phyloP scores from a whole-genome alignment of 1,140 invertebrate genomes.

The Ceratina australensis region DNA sequence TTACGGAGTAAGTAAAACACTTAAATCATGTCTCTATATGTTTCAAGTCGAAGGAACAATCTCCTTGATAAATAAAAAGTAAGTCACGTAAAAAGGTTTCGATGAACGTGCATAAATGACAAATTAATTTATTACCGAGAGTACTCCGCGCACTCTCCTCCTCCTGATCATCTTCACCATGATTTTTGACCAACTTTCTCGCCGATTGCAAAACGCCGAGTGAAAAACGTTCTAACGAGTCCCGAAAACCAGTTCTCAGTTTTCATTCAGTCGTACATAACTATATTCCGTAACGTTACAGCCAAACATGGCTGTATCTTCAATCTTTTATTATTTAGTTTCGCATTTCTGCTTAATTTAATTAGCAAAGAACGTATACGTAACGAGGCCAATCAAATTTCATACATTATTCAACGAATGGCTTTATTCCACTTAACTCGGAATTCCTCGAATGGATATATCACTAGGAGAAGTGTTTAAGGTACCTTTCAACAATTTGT shows the following conservation, averaged over 20 bases:
- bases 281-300: too few relatives aligned
- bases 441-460: neutral
- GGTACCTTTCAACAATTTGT: neutral
- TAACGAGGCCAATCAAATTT: neutral
- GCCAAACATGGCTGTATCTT: neutral
- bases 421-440: neutral
- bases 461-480: neutral
- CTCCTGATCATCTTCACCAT: neutral
- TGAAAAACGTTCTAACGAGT: conserved; percentile 11
- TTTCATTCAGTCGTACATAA: neutral
- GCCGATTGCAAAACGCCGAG: neutral
- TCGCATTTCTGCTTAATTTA: neutral
- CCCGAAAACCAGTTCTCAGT: conserved; percentile 8
- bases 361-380: neutral
- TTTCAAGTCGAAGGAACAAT: neutral
- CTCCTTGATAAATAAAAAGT: too few relatives aligned
- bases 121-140: neutral
- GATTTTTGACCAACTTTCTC: conserved; percentile 25
- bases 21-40: neutral
- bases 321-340: neutral
- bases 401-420: too few relatives aligned
- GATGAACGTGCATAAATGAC: neutral
- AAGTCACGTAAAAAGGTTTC: too few relatives aligned
- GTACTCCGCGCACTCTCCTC: neutral
- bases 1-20: neutral